Percentiles rank a stretch among this genome's conserved stretches.
phyloP scores from a whole-genome alignment of 2,113 vertebrate genomes.

The Tapirus terrestris region DNA sequence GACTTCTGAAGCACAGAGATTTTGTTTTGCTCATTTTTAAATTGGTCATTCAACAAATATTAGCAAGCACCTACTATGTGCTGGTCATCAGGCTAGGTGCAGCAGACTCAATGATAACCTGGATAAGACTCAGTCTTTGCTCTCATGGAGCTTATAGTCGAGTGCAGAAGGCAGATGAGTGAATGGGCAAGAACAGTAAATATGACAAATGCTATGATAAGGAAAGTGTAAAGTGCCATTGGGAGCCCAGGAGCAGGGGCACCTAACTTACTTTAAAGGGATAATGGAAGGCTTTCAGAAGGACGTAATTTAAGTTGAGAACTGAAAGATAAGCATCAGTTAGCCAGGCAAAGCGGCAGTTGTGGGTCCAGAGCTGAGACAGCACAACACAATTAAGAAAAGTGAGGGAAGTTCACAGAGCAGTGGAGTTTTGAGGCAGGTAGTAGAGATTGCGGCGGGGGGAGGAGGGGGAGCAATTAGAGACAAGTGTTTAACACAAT shows the following conservation, averaged over 20 bases:
- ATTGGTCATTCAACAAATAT: slow-evolving; percentile 12
- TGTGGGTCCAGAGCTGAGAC: neutral
- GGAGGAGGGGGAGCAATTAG: neutral
- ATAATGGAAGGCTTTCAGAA: neutral
- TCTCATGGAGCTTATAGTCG: neutral
- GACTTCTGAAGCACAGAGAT: slow-evolving; percentile 1
- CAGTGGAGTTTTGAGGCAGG: neutral
- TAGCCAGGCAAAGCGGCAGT: neutral
- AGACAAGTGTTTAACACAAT: neutral
- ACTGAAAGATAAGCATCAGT: neutral
- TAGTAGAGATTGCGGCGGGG: neutral
- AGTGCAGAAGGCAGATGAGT: neutral
- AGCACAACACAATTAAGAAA: slow-evolving; percentile 11
- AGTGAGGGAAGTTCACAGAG: neutral
- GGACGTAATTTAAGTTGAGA: slow-evolving; percentile 26
- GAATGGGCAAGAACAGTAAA: neutral
- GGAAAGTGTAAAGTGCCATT: neutral
- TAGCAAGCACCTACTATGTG: neutral
- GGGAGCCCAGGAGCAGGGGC: neutral
- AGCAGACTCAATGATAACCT: neutral
- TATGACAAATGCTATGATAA: neutral
- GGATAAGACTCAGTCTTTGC: neutral
- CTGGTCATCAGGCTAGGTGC: neutral
- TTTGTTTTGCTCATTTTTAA: slow-evolving; percentile 16
- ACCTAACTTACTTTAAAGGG: neutral